These are phyloP conservation scores for Marcusenius ussheri DNA, from an alignment of 2,113 vertebrate genomes.

Conservation along the genomic window DNA sequence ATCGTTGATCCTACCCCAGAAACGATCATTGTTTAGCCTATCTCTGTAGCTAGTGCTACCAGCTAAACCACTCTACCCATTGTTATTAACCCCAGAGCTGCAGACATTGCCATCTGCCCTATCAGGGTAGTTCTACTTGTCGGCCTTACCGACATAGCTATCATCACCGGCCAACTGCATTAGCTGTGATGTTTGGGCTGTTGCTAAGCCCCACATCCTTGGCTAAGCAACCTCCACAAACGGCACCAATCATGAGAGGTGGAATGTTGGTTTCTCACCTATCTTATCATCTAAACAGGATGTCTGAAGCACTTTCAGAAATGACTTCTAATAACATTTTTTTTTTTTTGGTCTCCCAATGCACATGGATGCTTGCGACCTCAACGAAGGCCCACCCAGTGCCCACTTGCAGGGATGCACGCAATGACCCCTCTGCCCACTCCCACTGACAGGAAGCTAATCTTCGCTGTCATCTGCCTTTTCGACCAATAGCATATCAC, in stretches of 20 bases:
- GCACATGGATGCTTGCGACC: slow-evolving; percentile 46
- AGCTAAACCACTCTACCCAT: background rate
- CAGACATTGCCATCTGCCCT: background rate
- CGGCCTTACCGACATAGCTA: background rate
- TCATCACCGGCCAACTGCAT: background rate
- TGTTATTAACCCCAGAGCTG: background rate
- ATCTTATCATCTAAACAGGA: slow-evolving; percentile 61
- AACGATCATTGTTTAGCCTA: slow-evolving; percentile 1
- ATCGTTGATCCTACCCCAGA: background rate
- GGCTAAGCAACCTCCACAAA: slow-evolving; percentile 13
- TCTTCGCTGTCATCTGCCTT: background rate
- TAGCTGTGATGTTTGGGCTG: background rate
- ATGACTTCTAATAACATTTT: slow-evolving; percentile 37
- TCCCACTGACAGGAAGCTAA: background rate
- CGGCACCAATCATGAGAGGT: slow-evolving; percentile 46
- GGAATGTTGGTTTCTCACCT: slow-evolving; percentile 44
- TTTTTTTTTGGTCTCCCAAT: slow-evolving; percentile 29
- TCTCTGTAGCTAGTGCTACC: background rate
- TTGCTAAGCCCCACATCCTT: background rate
- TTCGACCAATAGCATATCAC: slow-evolving; percentile 10
- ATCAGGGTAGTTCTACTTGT: background rate
- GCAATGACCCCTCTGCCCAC: slow-evolving; percentile 38
- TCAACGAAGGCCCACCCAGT: slow-evolving; percentile 18
- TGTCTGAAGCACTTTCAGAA: slow-evolving; percentile 41
- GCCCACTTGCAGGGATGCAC: slow-evolving; percentile 42